These are phyloP conservation scores for Antheraea pernyi DNA, from an alignment of 1,140 invertebrate genomes.

Conservation along the genomic window DNA sequence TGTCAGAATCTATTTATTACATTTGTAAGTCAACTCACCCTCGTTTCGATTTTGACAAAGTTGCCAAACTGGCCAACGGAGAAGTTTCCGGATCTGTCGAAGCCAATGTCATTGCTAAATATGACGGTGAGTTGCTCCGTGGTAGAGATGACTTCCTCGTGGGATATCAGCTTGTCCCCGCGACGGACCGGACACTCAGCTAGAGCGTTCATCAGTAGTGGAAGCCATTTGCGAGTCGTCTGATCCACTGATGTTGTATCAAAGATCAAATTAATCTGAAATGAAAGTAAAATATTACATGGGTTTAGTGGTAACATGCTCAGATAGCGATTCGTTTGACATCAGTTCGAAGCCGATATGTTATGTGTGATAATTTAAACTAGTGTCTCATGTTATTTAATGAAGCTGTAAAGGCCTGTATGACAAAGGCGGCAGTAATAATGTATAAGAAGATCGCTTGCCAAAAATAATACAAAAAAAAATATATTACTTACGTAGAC, in stretches of 20 bases:
- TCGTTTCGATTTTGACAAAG: slow-evolving; percentile 48
- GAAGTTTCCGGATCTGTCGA: slow-evolving; percentile 69
- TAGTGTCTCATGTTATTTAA: not conserved
- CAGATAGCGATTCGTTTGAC: too few species aligned
- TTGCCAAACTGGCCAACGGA: slow-evolving; percentile 52
- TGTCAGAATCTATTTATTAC: too few species aligned
- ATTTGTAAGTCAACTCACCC: slow-evolving; percentile 30
- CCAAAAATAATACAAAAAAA: too few species aligned
- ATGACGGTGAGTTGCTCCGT: slow-evolving; percentile 87
- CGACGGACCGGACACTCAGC: slow-evolving; percentile 83
- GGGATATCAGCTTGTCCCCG: slow-evolving; percentile 81
- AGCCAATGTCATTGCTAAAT: slow-evolving; percentile 81
- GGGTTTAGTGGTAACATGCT: too few species aligned
- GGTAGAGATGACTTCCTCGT: slow-evolving; percentile 87
- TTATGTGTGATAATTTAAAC: too few species aligned
- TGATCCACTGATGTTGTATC: slow-evolving; percentile 84
- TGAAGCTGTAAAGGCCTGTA: too few species aligned
- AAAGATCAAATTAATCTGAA: slow-evolving; percentile 80
- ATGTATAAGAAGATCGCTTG: too few species aligned
- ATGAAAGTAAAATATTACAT: too few species aligned
- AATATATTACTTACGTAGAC: slow-evolving; percentile 85
- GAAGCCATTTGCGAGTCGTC: slow-evolving; percentile 84
- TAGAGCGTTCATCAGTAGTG: slow-evolving; percentile 85
- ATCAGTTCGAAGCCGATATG: too few species aligned
- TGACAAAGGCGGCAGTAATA: too few species aligned